These are phyloP conservation scores for Apis laboriosa DNA, from an alignment of 1,140 invertebrate genomes.

Conservation along the genomic window DNA sequence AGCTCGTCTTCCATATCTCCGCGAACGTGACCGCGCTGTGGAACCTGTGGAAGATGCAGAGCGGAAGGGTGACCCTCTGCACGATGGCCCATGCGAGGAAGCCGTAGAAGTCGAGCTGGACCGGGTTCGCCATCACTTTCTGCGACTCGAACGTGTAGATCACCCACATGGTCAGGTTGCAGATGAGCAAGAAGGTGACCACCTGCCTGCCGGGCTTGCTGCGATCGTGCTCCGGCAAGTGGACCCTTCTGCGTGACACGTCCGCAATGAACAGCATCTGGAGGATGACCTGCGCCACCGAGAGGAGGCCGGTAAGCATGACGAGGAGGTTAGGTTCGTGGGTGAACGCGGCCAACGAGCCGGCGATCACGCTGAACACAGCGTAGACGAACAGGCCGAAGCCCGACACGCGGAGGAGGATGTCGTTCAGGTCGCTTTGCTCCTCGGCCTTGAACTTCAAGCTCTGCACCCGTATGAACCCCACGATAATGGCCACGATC, in stretches of 20 bases:
- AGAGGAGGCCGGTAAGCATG: slow-evolving; percentile 93
- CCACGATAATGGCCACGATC: slow-evolving; percentile 93
- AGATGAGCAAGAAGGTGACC: slow-evolving; percentile 96
- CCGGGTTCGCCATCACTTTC: slow-evolving; percentile 94
- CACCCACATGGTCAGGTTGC: slow-evolving; percentile 97
- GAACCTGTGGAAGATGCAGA: slow-evolving; percentile 98
- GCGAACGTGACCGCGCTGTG: slow-evolving; percentile 98
- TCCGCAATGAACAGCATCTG: slow-evolving; percentile 98
- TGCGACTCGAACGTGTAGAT: slow-evolving; percentile 98
- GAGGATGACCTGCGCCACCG: slow-evolving; percentile 92
- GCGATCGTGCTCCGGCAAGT: slow-evolving; percentile 93
- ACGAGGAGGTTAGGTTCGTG: slow-evolving; percentile 93
- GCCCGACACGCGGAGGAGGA: slow-evolving; percentile 93
- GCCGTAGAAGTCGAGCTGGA: slow-evolving; percentile 96
- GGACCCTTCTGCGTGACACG: slow-evolving; percentile 93
- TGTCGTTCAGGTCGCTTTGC: slow-evolving; percentile 93
- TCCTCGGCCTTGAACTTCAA: slow-evolving; percentile 94
- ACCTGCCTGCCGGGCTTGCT: slow-evolving; percentile 97
- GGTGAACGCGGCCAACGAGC: slow-evolving; percentile 90
- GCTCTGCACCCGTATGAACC: slow-evolving; percentile 90
- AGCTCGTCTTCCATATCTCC: slow-evolving; percentile 99
- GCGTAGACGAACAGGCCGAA: slow-evolving; percentile 96
- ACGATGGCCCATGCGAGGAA: slow-evolving; percentile 97
- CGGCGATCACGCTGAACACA: slow-evolving; percentile 95
- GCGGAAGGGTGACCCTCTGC: slow-evolving; percentile 94